Percentiles rank a stretch among this genome's conserved stretches.
Conservation (phyloP, 2,888 invertebrate genomes). For the Drosophila melanosoma region DNA sequence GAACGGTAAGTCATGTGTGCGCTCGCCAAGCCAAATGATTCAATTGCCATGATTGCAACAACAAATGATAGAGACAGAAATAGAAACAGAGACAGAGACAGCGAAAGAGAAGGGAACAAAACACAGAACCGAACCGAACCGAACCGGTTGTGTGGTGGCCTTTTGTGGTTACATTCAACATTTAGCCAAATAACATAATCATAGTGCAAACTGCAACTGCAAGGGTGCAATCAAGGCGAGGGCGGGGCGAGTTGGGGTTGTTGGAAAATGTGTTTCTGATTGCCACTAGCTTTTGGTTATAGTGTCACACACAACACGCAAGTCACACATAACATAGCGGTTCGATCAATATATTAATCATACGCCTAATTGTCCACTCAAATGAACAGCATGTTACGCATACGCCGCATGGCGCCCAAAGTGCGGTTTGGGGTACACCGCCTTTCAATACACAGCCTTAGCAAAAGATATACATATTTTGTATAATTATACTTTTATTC, state of each 20-base stretch:
- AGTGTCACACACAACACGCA: neutral
- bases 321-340: conserved; percentile 5
- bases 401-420: conserved; percentile 26
- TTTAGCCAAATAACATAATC: conserved; percentile 37
- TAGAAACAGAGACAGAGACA: neutral
- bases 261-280: conserved; percentile 49
- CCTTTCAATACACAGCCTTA: too few species aligned
- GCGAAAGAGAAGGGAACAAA: neutral
- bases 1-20: conserved; percentile 37
- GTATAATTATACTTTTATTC: neutral
- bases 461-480: neutral
- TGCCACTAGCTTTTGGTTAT: conserved; percentile 18
- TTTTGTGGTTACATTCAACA: conserved; percentile 27
- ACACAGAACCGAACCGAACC: conserved; percentile 1
- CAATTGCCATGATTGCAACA: conserved; percentile 42
- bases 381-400: conserved; percentile 24
- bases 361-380: conserved; percentile 45
- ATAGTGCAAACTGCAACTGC: conserved; percentile 13
- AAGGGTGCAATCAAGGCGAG: neutral
- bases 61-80: neutral
- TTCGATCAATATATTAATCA: conserved; percentile 53
- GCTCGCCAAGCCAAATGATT: conserved; percentile 37
- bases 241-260: neutral
- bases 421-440: neutral
- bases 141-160: conserved; percentile 35